Conservation (phyloP, 2,888 invertebrate genomes). For the Rhagonycha fulva region DNA sequence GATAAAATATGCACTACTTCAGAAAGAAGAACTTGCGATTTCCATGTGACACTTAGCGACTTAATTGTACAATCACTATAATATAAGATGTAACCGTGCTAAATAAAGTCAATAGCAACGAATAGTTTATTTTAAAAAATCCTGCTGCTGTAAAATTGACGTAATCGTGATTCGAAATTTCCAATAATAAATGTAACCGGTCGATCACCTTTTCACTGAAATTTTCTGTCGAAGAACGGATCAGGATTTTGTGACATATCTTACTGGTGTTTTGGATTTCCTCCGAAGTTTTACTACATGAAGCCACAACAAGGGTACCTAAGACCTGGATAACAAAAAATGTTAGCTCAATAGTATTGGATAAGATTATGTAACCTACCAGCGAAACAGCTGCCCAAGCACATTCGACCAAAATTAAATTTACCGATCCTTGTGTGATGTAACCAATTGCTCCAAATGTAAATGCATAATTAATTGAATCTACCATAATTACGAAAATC, state of each 20-base stretch:
- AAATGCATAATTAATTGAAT: not conserved
- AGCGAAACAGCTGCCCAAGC: not conserved
- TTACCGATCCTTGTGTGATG: not conserved
- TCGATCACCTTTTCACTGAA: not conserved
- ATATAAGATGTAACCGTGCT: constrained; percentile 30
- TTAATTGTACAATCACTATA: constrained; percentile 31
- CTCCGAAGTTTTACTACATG: constrained; percentile 31
- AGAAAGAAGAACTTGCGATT: too few species aligned
- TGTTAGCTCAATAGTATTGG: too few species aligned
- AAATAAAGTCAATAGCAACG: constrained; percentile 27
- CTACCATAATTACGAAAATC: not conserved
- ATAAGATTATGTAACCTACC: not conserved
- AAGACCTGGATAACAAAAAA: constrained; percentile 23
- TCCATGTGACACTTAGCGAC: not conserved
- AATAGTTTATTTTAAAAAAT: constrained; percentile 29
- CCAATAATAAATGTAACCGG: constrained; percentile 18
- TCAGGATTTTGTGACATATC: constrained; percentile 33
- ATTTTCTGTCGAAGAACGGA: constrained; percentile 19
- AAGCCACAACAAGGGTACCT: constrained; percentile 26
- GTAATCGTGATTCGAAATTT: constrained; percentile 5
- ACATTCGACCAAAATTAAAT: not conserved
- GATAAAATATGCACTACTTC: too few species aligned
- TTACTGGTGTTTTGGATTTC: constrained; percentile 32
- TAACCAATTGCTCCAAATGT: not conserved
- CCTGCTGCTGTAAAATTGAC: constrained; percentile 28